Evolutionary conservation across 2,797 vertebrate species (phyloP).

Genomic region (Otolemur crassicaudatus): DNA sequence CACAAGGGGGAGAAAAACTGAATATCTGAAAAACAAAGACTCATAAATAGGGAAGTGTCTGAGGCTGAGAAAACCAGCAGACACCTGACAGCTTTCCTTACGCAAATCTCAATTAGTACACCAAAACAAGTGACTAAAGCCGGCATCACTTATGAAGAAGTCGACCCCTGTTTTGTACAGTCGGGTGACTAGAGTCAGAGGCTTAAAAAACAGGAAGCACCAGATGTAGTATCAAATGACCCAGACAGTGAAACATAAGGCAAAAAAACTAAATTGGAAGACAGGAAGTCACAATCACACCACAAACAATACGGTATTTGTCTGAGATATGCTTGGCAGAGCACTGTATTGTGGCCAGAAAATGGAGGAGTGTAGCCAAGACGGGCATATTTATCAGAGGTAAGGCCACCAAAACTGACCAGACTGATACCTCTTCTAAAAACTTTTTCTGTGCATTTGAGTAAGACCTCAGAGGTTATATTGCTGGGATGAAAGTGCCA

Average conservation of each 20-base stretch:
- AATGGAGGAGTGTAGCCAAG: slow-evolving; percentile 50
- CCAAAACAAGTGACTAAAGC: slow-evolving; percentile 88
- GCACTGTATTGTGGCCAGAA: slow-evolving; percentile 76
- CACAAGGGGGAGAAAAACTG: slow-evolving; percentile 71
- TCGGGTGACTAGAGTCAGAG: slow-evolving; percentile 83
- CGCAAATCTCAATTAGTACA: slow-evolving; percentile 86
- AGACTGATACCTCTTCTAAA: background rate
- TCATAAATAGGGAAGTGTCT: slow-evolving; percentile 87
- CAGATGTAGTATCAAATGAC: slow-evolving; percentile 89
- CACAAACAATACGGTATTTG: slow-evolving; percentile 88
- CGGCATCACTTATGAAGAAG: slow-evolving; percentile 85
- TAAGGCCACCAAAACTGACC: background rate
- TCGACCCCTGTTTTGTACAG: slow-evolving; percentile 87
- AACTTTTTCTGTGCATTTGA: background rate
- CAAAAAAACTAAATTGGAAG: slow-evolving; percentile 87
- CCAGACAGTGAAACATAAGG: slow-evolving; percentile 88
- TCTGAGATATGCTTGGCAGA: slow-evolving; percentile 84
- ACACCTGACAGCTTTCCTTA: slow-evolving; percentile 89
- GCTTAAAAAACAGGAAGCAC: slow-evolving; percentile 90
- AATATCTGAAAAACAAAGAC: slow-evolving; percentile 83
- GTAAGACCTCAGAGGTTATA: background rate
- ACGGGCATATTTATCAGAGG: background rate
- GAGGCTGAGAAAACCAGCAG: slow-evolving; percentile 80
- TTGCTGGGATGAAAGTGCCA: background rate
- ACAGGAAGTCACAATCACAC: slow-evolving; percentile 89